Base-by-base conservation (phyloP, 2,113 vertebrate species). In the Lutjanus erythropterus region DNA sequence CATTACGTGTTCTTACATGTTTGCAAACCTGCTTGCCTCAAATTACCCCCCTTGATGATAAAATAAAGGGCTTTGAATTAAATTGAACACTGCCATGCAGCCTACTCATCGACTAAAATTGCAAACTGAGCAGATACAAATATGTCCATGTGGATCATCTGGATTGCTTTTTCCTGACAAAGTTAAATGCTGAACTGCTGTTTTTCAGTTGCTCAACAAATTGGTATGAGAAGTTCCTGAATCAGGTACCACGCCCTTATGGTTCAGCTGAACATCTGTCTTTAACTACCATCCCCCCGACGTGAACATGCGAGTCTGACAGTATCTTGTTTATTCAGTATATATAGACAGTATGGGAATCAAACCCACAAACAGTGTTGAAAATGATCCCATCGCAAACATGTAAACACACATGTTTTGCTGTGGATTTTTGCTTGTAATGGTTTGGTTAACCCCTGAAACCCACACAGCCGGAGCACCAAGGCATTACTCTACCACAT, bases 201-300 rank as follows among this genome's bases (percentile, higher is more conserved):
- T 59, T 72, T 83, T 62, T 79, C n/a, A 59, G 66, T 87, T 86
- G 47, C 81, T 76, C 58, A 91, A 80, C 68, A 70, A 60, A 68
- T n/a, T 41, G 62, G 25, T 61, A 71, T 75, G 75, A 86, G 46
- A 73, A 88, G 78, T 71, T 81, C 60, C n/a, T 76, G 71, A 78
- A 84, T 86, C 75, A 71, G 62, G 47, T 84, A 60, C 90, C 87
- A 89, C 85, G 65, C 89, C 90, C 92, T 80, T 41, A 56, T 71
- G 66, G 37, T 66, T 85, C 64, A 80, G 47, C 55, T 58, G 73
- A 88, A 90, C 87, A 91, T 92, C 88, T 91, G 88, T 75, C 84
- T 91, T 29, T 23, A 67, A 82, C 79, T 58, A 72, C 69, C 74
- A 65, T 59, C 41, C 25, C 74, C 47, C 44, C 16, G 42, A n/a